Evolutionary conservation across 2,888 invertebrate species (phyloP).

Genomic region (Cryptocheilus praepositus): DNA sequence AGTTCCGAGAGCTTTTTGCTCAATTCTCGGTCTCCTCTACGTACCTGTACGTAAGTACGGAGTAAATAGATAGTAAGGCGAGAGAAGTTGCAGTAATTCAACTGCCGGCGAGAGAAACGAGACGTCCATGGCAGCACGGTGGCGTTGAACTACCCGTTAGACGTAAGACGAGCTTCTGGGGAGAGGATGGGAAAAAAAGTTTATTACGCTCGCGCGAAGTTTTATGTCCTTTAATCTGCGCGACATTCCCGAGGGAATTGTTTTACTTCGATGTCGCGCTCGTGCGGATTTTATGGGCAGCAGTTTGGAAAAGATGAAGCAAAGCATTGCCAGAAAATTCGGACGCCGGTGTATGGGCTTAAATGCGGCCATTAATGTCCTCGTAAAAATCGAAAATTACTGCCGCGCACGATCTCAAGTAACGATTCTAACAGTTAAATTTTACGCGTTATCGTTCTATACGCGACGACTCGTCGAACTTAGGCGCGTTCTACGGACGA

Average conservation of each 20-base stretch:
- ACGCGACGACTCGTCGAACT: not conserved
- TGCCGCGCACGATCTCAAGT: too few relatives aligned
- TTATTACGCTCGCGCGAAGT: conserved; percentile 56
- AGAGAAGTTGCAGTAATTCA: conserved; percentile 38
- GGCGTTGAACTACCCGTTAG: conserved; percentile 27
- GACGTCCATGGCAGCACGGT: conserved; percentile 15
- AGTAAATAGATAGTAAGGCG: conserved; percentile 31
- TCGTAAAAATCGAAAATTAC: conserved; percentile 6
- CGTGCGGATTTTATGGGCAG: conserved; percentile 36
- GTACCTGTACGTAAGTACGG: conserved; percentile 13
- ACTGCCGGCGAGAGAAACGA: conserved; percentile 23
- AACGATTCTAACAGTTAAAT: too few relatives aligned
- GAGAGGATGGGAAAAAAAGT: conserved; percentile 27
- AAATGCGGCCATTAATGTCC: conserved; percentile 28
- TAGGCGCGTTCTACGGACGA: not conserved
- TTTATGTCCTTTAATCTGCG: conserved; percentile 62
- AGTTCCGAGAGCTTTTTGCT: conserved; percentile 4
- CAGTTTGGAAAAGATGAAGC: conserved; percentile 24
- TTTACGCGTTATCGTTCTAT: too few relatives aligned
- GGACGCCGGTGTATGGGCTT: not conserved
- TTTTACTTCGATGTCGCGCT: conserved; percentile 47
- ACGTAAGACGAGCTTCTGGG: conserved; percentile 34
- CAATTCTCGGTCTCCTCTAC: not conserved
- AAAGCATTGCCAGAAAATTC: conserved; percentile 19
- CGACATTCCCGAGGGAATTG: conserved; percentile 51